Evolutionary conservation across 2,888 invertebrate genomes (phyloP), one percentile per base, ranked within the genome.

Genomic region (Drosophila subquinaria): DNA sequence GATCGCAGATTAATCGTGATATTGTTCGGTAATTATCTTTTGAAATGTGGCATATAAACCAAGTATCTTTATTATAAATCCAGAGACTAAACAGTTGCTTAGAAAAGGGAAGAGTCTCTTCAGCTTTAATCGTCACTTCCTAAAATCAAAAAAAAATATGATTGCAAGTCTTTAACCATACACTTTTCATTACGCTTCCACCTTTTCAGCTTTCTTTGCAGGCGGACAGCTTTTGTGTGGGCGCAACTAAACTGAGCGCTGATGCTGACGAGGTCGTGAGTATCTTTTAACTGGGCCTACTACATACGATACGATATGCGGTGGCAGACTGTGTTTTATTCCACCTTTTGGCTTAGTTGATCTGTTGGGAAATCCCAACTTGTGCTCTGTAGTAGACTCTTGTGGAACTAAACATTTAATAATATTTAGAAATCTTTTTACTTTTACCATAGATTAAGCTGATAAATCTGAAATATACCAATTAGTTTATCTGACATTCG

Each of bases 211-310:
- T 73, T 73, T 73, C 73, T 71, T 66, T 64, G 74, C 81, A 81
- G 74, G 74, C 82, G 79, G 75, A 77, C 80, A 77, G 65, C 62
- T 64, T 77, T 47, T 61, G 70, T 63, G 74, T 68, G 69, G 82
- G 82, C 82, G 82, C 77, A 79, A 63, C 69, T 48, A 65, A 77
- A 71, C 84, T 74, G 69, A 79, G 76, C 67, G 72, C 72, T 73
- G 81, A 75, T 64, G 72, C 72, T 73, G 81, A 75, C 81, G 82
- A 83, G 87, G 78, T 85, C 82, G 82, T 85, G 81, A 87, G 79
- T 82, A 84, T 87, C 82, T 80, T 73, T 82, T 76, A 78, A 84
- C 78, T 82, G 75, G 83, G 73, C 63, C 65, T 71, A 76, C 53
- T 67, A 47, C 38, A n/a, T 67, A 71, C 69, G 10, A n/a, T 67